Base-by-base conservation (phyloP, 2,797 vertebrate genomes). In the Cryptoblepharus egeriae region DNA sequence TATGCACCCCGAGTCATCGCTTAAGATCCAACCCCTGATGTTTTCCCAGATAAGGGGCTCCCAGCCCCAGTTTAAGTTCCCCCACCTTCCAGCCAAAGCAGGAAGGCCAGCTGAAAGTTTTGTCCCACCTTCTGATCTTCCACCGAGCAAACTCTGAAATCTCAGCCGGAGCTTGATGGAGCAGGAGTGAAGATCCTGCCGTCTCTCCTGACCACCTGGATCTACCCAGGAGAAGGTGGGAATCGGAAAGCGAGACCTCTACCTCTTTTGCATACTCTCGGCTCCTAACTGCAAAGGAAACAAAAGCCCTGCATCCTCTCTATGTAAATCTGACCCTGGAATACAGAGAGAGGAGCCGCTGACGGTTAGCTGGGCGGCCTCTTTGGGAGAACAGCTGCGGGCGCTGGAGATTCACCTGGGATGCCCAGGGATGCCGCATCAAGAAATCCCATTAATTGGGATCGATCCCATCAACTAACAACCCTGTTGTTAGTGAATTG, bases 321-420 rank as follows among this genome's bases (percentile, higher is more conserved):
- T 76, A 92, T 91, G 93, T 90, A 94, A 93, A 94, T 94, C 78
- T 45, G 28, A 28, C 80, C 60, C 77, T 15, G 75, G 63, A 30
- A 69, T 61, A 18, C 2, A 11, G 75, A 65, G 69, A 18, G 49
- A 5, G 37, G 68, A 60, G 37, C 15, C 0, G 10, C 42, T 8
- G 61, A 82, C 84, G 64, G 84, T 86, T 82, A 82, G n/a, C 37
- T 26, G 4, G n/a, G 13, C 12, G 1, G 30, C n/a, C 55, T 26
- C 26, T 70, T 24, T 64, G 35, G 49, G 49, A 15, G 22, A 20
- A 20, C 71, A 81, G 80, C 35, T 83, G 68, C 20, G 8, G 30
- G 32, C 3, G 20, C 11, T 6, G 32, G 45, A 26, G 24, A 26
- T 3, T 15, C 61, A 22, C 13, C 45, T 22, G 4, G 4, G n/a